Percentiles rank a stretch among this genome's conserved stretches.
These are phyloP conservation scores for Mallotus villosus DNA, from an alignment of 2,797 vertebrate species.

Conservation along the genomic window DNA sequence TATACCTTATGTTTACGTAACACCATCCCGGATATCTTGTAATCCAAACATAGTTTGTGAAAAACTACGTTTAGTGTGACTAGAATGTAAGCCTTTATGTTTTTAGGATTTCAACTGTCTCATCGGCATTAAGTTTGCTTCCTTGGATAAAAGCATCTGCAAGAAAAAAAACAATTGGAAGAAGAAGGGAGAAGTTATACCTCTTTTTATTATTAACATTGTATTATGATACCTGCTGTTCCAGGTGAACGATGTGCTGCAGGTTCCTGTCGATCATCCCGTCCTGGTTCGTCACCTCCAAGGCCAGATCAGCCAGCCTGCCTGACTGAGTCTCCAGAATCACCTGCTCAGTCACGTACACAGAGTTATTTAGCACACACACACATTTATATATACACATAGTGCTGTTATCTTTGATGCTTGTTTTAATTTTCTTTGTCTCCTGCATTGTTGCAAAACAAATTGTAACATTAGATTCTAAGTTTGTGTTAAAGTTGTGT, in stretches of 20 bases:
- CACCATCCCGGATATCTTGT: background rate
- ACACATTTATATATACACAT: background rate
- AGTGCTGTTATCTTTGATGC: background rate
- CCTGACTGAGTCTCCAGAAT: conserved; percentile 39
- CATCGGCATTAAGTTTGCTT: too few relatives aligned
- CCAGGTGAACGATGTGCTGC: conserved; percentile 44
- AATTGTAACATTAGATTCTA: background rate
- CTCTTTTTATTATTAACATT: background rate
- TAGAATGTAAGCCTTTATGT: background rate
- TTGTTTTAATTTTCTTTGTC: too few relatives aligned
- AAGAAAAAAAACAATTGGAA: too few relatives aligned
- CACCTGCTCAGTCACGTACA: conserved; percentile 23
- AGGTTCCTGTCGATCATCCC: conserved; percentile 42
- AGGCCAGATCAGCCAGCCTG: conserved; percentile 35
- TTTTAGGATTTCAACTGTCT: too few relatives aligned
- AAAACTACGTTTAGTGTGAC: background rate
- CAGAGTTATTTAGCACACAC: background rate
- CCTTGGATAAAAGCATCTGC: too few relatives aligned
- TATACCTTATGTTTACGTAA: background rate
- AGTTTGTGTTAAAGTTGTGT: too few relatives aligned
- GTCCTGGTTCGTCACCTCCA: conserved; percentile 39
- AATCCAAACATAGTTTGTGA: background rate
- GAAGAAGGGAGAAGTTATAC: background rate
- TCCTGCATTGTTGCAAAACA: background rate
- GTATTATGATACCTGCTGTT: conserved; percentile 43